phyloP scores from a whole-genome alignment of 2,113 vertebrate species.

The Forbesichthys papilliferus region DNA sequence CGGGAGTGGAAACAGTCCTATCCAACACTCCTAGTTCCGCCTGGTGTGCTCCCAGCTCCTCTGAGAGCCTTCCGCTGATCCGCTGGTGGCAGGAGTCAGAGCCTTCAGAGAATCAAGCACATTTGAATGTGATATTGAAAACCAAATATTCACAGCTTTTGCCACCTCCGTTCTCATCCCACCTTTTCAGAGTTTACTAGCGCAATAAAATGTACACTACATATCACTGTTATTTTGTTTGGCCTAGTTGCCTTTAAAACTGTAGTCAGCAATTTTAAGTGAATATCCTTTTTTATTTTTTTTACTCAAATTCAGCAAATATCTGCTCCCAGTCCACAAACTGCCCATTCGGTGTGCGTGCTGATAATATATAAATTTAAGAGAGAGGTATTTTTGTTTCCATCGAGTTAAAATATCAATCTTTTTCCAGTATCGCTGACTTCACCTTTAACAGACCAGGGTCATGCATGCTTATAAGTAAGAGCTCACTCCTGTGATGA shows the following conservation, averaged over 20 bases:
- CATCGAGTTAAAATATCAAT: too few species aligned
- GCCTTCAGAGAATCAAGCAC: slow-evolving; percentile 54
- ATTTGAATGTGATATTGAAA: slow-evolving; percentile 17
- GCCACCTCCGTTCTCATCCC: neutral
- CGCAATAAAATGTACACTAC: neutral
- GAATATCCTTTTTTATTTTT: too few species aligned
- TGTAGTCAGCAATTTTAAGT: too few species aligned
- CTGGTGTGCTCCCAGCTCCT: slow-evolving; percentile 23
- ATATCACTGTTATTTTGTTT: neutral
- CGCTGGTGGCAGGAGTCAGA: slow-evolving; percentile 53
- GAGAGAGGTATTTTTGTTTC: too few species aligned
- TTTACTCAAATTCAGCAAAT: neutral
- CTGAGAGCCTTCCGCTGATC: slow-evolving; percentile 25
- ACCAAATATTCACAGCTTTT: slow-evolving; percentile 22
- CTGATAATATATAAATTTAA: too few species aligned
- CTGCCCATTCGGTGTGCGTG: too few species aligned
- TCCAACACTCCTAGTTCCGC: slow-evolving; percentile 41
- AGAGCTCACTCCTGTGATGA: slow-evolving; percentile 52
- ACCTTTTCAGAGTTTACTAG: neutral
- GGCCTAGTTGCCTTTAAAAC: too few species aligned
- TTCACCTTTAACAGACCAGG: too few species aligned
- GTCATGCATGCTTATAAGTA: too few species aligned
- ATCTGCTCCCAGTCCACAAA: too few species aligned
- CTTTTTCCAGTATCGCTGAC: too few species aligned
- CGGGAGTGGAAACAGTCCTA: slow-evolving; percentile 52